Conservation (phyloP, 2,113 vertebrate genomes). For the Oxyura jamaicensis region DNA sequence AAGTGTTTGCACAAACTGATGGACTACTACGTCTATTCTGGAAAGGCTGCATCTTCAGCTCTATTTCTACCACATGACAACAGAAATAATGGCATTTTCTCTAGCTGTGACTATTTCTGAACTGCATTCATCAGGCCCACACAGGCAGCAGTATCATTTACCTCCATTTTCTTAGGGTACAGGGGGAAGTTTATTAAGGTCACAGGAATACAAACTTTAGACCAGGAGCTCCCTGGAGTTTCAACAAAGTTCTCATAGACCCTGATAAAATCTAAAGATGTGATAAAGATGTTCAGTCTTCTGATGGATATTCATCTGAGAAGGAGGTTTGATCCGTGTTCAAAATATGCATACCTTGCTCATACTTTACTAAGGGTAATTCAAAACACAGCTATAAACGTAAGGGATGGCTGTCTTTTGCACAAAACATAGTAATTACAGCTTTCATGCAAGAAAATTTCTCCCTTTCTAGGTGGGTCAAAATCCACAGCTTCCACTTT, state of each 20-base stretch:
- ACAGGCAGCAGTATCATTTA: background rate
- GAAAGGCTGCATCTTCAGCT: background rate
- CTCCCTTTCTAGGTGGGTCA: background rate
- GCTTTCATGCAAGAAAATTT: background rate
- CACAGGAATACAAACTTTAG: background rate
- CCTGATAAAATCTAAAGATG: background rate
- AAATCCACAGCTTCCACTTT: background rate
- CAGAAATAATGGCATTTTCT: background rate
- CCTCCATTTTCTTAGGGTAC: background rate
- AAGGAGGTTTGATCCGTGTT: background rate
- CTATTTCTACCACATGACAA: background rate
- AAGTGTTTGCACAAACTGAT: background rate
- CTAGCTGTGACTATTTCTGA: background rate
- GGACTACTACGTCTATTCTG: background rate
- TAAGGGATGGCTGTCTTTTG: background rate
- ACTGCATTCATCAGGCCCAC: background rate
- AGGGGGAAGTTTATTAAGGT: background rate
- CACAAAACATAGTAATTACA: background rate
- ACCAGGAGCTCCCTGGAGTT: background rate
- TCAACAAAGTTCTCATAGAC: background rate
- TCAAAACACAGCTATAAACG: background rate
- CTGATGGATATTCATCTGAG: background rate
- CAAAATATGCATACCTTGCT: background rate
- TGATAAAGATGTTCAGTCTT: background rate
- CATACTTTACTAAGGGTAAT: background rate